Conservation (phyloP, 1,140 invertebrate genomes). For the Physella acuta region DNA sequence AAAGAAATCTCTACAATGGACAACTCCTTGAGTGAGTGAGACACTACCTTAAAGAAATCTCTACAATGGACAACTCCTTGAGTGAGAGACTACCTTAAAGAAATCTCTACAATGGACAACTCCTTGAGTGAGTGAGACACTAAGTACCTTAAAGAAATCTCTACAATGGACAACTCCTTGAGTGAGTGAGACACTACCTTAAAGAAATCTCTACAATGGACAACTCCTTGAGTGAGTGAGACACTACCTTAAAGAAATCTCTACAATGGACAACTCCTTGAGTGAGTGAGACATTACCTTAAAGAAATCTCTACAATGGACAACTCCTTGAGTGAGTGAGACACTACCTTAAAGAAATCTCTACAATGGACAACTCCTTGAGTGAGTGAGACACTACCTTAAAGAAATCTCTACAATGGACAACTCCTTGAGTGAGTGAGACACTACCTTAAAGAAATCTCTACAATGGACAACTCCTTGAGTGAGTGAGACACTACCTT, state of each 20-base stretch:
- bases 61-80: slow-evolving; percentile 79
- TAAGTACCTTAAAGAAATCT: slow-evolving; percentile 81
- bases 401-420: slow-evolving; percentile 80
- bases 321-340: slow-evolving; percentile 80
- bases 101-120: slow-evolving; percentile 79
- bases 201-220: slow-evolving; percentile 80
- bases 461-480: slow-evolving; percentile 79
- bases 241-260: slow-evolving; percentile 81
- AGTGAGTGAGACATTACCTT: slow-evolving; percentile 71
- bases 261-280: slow-evolving; percentile 79
- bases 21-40: slow-evolving; percentile 80
- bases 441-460: slow-evolving; percentile 81
- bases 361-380: slow-evolving; percentile 79
- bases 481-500: slow-evolving; percentile 71
- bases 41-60: slow-evolving; percentile 81
- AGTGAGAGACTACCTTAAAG: slow-evolving; percentile 71
- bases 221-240: slow-evolving; percentile 80
- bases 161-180: slow-evolving; percentile 79
- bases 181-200: slow-evolving; percentile 71
- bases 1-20: slow-evolving; percentile 80
- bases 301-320: slow-evolving; percentile 80
- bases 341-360: slow-evolving; percentile 81
- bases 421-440: slow-evolving; percentile 80
- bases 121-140: too few relatives aligned
- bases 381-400: slow-evolving; percentile 71